Conservation (phyloP, 2,113 vertebrate genomes). For the Charina bottae region DNA sequence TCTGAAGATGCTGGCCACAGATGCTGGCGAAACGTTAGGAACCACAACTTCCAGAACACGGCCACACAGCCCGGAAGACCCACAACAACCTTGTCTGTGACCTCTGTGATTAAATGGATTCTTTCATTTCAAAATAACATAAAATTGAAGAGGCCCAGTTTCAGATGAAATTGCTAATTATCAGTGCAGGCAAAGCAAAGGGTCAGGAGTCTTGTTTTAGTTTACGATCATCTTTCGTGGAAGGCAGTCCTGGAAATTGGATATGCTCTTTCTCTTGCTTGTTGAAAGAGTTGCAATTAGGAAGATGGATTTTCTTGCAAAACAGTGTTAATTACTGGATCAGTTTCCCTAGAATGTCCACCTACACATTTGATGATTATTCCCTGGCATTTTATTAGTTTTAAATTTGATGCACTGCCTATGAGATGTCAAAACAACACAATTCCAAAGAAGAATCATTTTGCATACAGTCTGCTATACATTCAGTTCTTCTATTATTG, state of each 20-base stretch:
- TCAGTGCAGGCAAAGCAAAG: slow-evolving; percentile 50
- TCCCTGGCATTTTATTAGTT: slow-evolving; percentile 61
- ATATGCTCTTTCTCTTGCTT: slow-evolving; percentile 8
- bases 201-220: slow-evolving; percentile 39
- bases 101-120: slow-evolving; percentile 35
- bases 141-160: slow-evolving; percentile 34
- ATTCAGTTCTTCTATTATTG: slow-evolving; percentile 29
- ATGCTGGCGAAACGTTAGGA: too few relatives aligned
- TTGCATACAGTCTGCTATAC: not conserved
- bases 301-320: slow-evolving; percentile 55
- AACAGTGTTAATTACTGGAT: slow-evolving; percentile 68
- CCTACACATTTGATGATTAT: slow-evolving; percentile 59
- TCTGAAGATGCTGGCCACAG: too few relatives aligned
- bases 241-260: slow-evolving; percentile 41
- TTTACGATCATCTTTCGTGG: slow-evolving; percentile 59
- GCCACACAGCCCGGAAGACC: too few relatives aligned
- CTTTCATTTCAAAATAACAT: slow-evolving; percentile 42
- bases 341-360: slow-evolving; percentile 58
- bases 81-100: too few relatives aligned
- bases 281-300: slow-evolving; percentile 60
- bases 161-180: slow-evolving; percentile 49
- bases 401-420: slow-evolving; percentile 49
- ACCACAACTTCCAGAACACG: too few relatives aligned
- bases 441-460: slow-evolving; percentile 39
- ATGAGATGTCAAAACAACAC: slow-evolving; percentile 41